Conservation (phyloP, 2,888 invertebrate genomes). For the Aricia artaxerxes region DNA sequence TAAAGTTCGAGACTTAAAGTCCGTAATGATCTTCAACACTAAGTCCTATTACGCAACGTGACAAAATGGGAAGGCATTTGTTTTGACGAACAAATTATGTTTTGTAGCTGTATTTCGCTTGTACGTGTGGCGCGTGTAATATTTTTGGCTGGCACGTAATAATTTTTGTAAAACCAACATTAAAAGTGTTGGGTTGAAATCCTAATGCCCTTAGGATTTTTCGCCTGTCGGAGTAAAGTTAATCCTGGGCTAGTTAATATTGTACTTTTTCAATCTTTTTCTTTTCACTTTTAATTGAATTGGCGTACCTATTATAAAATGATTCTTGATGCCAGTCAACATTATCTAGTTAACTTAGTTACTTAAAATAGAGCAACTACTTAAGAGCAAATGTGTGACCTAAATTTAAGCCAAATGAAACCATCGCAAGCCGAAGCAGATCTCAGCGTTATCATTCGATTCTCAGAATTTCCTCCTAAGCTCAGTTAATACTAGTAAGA, state of each 20-base stretch:
- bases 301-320: too few species aligned
- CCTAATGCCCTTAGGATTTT: too few species aligned
- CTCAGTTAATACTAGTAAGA: not conserved
- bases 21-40: conserved; percentile 49
- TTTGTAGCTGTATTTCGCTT: not conserved
- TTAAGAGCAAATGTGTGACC: not conserved
- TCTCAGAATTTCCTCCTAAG: conserved; percentile 4
- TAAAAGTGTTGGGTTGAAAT: not conserved
- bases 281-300: too few species aligned
- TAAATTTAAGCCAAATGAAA: conserved; percentile 4
- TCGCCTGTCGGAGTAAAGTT: too few species aligned
- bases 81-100: not conserved
- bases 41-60: conserved; percentile 29
- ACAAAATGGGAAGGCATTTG: conserved; percentile 5
- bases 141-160: not conserved
- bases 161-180: not conserved
- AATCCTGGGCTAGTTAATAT: too few species aligned
- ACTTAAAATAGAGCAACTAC: not conserved
- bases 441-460: not conserved
- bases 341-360: too few species aligned
- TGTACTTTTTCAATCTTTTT: too few species aligned
- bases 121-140: not conserved
- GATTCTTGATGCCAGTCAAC: too few species aligned
- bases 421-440: not conserved
- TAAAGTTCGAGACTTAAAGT: conserved; percentile 45